These are phyloP conservation scores for Tipula unca DNA, from an alignment of 2,888 invertebrate genomes.

Conservation along the genomic window DNA sequence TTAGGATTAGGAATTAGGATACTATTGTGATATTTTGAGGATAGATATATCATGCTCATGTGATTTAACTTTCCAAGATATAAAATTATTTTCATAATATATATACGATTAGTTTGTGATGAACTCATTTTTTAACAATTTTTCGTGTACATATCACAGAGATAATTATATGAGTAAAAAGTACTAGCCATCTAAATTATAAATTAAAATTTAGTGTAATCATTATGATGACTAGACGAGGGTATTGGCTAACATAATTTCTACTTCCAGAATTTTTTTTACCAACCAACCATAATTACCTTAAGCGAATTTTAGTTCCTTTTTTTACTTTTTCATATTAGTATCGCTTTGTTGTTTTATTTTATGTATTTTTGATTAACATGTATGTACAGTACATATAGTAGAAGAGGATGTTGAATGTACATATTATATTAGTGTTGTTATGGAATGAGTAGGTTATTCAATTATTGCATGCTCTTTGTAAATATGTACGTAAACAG, in stretches of 20 bases:
- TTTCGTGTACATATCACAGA: no score
- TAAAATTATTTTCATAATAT: no score
- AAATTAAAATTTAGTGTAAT: neutral
- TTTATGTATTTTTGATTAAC: neutral
- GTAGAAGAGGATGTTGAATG: neutral
- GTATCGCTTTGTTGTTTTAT: neutral
- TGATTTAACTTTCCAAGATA: no score
- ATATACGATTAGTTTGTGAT: neutral
- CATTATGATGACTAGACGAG: neutral
- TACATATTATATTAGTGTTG: neutral
- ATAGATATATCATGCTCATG: no score
- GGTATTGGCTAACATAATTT: neutral
- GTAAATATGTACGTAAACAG: no score
- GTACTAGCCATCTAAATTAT: neutral
- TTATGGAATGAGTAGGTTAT: neutral
- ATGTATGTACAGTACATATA: no score
- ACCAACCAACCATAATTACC: neutral
- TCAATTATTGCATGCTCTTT: neutral
- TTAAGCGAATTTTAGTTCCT: neutral
- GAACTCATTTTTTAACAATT: neutral
- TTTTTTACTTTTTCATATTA: neutral
- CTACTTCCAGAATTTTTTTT: neutral
- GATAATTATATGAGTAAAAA: neutral
- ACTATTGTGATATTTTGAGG: no score
- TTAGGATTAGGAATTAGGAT: no score